phyloP scores from a whole-genome alignment of 2,113 vertebrate species.

The Struthidea cinerea region DNA sequence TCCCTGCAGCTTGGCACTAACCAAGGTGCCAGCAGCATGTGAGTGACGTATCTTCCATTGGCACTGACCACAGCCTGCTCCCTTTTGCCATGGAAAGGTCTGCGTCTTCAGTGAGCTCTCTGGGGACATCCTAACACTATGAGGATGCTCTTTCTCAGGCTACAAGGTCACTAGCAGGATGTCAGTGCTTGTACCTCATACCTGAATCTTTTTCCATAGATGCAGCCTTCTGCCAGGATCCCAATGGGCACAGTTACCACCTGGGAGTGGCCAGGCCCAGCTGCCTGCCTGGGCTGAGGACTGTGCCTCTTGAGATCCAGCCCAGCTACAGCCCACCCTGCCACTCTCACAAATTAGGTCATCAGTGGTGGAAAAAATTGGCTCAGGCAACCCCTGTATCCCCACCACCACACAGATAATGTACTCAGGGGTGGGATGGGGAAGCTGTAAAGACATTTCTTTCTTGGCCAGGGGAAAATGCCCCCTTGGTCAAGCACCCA shows the following conservation, averaged over 20 bases:
- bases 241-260: rapidly evolving
- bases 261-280: rapidly evolving
- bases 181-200: not conserved
- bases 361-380: not conserved
- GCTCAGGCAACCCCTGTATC: not conserved
- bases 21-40: not conserved
- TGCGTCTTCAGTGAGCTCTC: not conserved
- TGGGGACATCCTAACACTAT: not conserved
- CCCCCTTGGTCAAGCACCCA: not conserved
- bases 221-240: not conserved
- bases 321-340: rapidly evolving
- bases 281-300: not conserved
- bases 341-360: not conserved
- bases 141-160: not conserved
- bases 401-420: not conserved
- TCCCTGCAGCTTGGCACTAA: not conserved
- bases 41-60: not conserved
- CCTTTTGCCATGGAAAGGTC: not conserved
- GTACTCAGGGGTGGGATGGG: not conserved
- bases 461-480: not conserved
- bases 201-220: not conserved
- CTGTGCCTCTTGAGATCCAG: not conserved
- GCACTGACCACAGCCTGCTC: not conserved
- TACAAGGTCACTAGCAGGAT: not conserved
- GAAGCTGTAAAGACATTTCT: not conserved